Base-by-base conservation (phyloP, 2,888 invertebrate genomes). In the Teleogryllus oceanicus region DNA sequence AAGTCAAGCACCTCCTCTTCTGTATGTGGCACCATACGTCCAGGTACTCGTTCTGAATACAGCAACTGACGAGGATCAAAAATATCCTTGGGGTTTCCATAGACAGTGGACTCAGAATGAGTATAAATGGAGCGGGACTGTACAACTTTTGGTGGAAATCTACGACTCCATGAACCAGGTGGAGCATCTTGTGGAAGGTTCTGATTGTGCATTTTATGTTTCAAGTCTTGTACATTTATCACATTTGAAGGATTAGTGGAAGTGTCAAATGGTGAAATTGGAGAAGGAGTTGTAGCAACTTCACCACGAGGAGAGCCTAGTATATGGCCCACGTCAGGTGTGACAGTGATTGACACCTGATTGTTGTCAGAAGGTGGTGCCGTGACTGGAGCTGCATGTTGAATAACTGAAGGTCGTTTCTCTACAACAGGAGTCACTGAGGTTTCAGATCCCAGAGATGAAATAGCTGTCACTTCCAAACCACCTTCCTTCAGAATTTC, bases 401-500 rank as follows among this genome's bases (percentile, higher is more conserved):
- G 90, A 1, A 89, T 89, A 84, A 90, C 76, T 86, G 88, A 62
- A 85, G 89, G 86, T 49, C 82, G 78, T 51, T 78, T 80, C 24
- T 82, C 81, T 11, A 82, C 74, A 8, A 78, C 77, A 16, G 78
- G 78, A 2, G 78, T 78, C 81, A 86, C 80, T 78, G 79, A 77
- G 78, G 81, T 82, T 81, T 81, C 80, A 77, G 77, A 80, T 74
- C 49, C 50, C 82, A 76, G 86, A 86, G 82, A 86, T 21, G 89
- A 88, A 0, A 94, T 90, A 0, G 94, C 91, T 0, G 94, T 94
- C 2, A 94, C 94, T 85, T 94, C 94, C 5, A 94, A 87, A 0
- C 94, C 94, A 18, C 93, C 90, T 84, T 94, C 92, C 81, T 93
- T 92, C 74, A 94, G 88, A 76, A 94, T 93, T 83, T 94, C 94